Percentiles rank a stretch among this genome's conserved stretches.
Evolutionary conservation across 2,888 invertebrate genomes (phyloP).

Genomic region (Spodoptera exigua): DNA sequence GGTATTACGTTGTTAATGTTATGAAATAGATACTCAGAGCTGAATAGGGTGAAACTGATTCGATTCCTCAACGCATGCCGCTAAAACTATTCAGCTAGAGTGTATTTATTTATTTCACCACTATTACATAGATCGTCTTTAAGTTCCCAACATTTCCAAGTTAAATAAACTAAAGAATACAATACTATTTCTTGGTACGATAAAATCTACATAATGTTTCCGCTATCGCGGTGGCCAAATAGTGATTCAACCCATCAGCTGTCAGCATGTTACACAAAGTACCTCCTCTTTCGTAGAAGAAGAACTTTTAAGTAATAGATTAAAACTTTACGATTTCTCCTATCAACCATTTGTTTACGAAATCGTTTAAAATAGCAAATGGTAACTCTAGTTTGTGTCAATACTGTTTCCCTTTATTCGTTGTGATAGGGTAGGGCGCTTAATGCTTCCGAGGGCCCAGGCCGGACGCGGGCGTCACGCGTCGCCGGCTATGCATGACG

Average conservation of each 20-base stretch:
- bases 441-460: slow-evolving; percentile 78
- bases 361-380: slow-evolving; percentile 5
- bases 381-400: slow-evolving; percentile 8
- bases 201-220: slow-evolving; percentile 12
- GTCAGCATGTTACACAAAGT: not conserved
- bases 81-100: too few species aligned
- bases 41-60: too few species aligned
- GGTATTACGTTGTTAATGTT: too few species aligned
- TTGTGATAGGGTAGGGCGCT: slow-evolving; percentile 71
- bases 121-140: too few species aligned
- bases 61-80: too few species aligned
- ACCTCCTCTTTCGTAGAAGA: not conserved
- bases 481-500: slow-evolving; percentile 80
- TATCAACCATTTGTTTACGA: not conserved
- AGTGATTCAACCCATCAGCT: slow-evolving; percentile 1
- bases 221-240: slow-evolving; percentile 3
- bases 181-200: slow-evolving; percentile 17
- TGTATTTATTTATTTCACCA: too few species aligned
- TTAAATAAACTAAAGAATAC: not conserved
- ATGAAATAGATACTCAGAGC: too few species aligned
- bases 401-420: slow-evolving; percentile 53
- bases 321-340: not conserved
- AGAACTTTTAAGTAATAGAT: not conserved
- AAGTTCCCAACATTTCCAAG: too few species aligned
- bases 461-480: slow-evolving; percentile 84